phyloP scores from a whole-genome alignment of 2,113 vertebrate species.

The Anarhynchus alexandrinus region DNA sequence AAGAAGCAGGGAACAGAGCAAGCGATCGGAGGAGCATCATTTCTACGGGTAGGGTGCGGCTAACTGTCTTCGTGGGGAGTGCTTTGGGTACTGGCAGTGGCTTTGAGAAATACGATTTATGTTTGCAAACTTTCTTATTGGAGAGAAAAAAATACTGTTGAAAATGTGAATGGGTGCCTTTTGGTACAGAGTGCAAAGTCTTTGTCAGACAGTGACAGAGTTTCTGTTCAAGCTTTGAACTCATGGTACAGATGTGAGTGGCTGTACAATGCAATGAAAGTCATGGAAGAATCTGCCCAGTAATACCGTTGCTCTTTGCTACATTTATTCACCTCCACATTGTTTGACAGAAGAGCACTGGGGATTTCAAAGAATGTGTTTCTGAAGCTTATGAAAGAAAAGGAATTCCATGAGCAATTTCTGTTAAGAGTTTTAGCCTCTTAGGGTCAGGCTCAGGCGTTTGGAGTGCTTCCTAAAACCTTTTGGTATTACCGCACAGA shows the following conservation, averaged over 20 bases:
- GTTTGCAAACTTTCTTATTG: not conserved
- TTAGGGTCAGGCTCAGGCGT: not conserved
- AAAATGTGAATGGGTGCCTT: not conserved
- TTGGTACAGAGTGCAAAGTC: not conserved
- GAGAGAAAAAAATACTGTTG: not conserved
- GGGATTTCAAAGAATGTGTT: not conserved
- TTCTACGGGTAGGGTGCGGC: constrained; percentile 33
- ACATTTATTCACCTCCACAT: not conserved
- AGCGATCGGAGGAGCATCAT: constrained; percentile 24
- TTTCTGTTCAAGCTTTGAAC: not conserved
- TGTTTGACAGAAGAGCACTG: not conserved
- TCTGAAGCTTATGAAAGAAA: constrained; percentile 13
- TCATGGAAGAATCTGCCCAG: not conserved
- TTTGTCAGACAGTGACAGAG: not conserved
- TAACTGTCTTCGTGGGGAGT: not conserved
- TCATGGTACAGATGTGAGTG: not conserved
- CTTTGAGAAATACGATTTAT: not conserved
- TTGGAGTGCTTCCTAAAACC: not conserved
- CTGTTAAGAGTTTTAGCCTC: not conserved
- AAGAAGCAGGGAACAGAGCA: constrained; percentile 58
- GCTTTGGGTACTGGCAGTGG: not conserved
- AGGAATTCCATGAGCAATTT: constrained; percentile 4
- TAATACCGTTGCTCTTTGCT: not conserved
- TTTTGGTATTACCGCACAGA: not conserved
- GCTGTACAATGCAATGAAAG: not conserved